Base-by-base conservation (phyloP, 2,113 vertebrate species). In the Hemibagrus wyckioides region DNA sequence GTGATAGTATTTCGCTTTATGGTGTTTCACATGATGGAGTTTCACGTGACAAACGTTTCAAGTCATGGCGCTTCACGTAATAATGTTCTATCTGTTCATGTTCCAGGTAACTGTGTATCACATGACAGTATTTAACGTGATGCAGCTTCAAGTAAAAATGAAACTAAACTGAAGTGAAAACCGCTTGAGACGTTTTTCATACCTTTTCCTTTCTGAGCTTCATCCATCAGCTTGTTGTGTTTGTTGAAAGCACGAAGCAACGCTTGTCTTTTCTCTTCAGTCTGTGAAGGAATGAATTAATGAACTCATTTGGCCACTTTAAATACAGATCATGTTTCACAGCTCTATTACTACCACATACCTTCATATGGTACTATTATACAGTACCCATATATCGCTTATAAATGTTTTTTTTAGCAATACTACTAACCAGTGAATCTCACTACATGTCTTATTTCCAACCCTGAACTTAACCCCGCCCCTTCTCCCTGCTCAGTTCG, bases 121-220 rank as follows among this genome's bases (percentile, higher is more conserved):
- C 5, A 48, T 48, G 44, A 48, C 44, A 48, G 44, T 48, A 56
- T 21, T 19, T 56, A 0, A 21, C 19, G 54, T 21, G 54, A 56
- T 21, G 15, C 15, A 5, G 3, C 0, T 56, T 17, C 15, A 56
- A 41, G 14, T 39, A 33, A 9, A 67, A 17, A 56, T 8, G 28
- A 44, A 73, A 0, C 39, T 25, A 39, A 56, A 80, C 48, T 21
- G 19, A n/a, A 10, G 4, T 17, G 25, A 33, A 81, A 48, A 19
- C 52, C 30, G 50, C n/a, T n/a, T n/a, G 1, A 54, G 61, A 81
- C 19, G 21, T 0, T 2, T 30, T 17, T 36, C 50, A 15, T 6
- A 99, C 98, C 98, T 96, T 93, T 96, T 91, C 96, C 98, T 71
- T 96, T 89, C 90, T 98, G 96, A 85, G 96, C 98, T 19, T 99